These are phyloP conservation scores for Megalurothrips usitatus DNA, from an alignment of 2,888 invertebrate genomes.

Conservation along the genomic window DNA sequence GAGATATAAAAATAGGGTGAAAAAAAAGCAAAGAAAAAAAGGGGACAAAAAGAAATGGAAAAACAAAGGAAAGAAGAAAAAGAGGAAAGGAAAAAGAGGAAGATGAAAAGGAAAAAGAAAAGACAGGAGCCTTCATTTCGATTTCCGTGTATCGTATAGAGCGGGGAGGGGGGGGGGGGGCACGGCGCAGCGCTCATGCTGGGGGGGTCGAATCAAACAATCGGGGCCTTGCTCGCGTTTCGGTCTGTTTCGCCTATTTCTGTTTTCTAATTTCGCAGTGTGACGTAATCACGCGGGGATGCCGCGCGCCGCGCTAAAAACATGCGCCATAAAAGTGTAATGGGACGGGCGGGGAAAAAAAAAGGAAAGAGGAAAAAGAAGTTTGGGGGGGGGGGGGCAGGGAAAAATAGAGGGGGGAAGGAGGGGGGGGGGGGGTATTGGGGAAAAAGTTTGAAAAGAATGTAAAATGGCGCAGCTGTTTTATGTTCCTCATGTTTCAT, in stretches of 20 bases:
- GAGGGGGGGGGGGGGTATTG: neutral
- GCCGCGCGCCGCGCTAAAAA: neutral
- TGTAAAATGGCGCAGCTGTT: neutral
- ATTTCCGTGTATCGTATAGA: neutral
- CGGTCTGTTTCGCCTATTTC: neutral
- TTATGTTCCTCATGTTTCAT: conserved; percentile 23
- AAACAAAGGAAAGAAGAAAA: no score
- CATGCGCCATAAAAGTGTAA: conserved; percentile 4
- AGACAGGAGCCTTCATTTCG: neutral
- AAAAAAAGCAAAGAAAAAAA: no score
- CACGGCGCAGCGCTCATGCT: neutral
- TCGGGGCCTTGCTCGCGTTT: neutral
- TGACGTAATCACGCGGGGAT: neutral
- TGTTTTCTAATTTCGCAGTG: neutral
- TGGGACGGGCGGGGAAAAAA: neutral
- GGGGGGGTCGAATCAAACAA: neutral
- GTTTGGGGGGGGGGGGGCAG: neutral
- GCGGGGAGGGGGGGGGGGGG: neutral
- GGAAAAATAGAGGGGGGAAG: neutral
- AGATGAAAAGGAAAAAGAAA: no score
- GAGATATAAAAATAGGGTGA: no score
- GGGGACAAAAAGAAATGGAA: no score
- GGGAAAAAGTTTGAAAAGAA: neutral
- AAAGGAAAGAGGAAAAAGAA: neutral
- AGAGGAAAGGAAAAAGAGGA: no score